These are phyloP conservation scores for Epizoanthus stellaris DNA, from an alignment of 92 coral and sea anemone species.

Conservation along the genomic window DNA sequence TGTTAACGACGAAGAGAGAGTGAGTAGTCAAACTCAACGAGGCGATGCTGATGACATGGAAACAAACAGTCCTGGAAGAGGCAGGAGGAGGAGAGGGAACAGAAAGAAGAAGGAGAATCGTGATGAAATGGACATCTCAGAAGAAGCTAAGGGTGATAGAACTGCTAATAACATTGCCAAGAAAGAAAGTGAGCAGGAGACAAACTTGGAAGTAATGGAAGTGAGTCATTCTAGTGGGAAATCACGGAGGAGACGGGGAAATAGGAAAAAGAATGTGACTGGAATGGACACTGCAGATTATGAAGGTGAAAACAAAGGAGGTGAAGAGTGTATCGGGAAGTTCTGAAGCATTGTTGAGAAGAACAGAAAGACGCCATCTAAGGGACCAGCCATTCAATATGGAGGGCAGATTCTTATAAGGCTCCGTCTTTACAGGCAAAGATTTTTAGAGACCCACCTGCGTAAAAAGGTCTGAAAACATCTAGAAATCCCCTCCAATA, in stretches of 20 bases:
- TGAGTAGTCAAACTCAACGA: constrained; percentile 26
- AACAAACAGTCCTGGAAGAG: constrained; percentile 43
- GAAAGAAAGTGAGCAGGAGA: background rate
- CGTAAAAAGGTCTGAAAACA: too few species aligned
- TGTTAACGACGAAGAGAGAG: constrained; percentile 58
- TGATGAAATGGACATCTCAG: constrained; percentile 37
- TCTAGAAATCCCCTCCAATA: too few species aligned
- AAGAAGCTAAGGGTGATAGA: background rate
- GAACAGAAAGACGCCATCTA: too few species aligned
- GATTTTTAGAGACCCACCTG: too few species aligned
- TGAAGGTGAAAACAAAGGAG: background rate
- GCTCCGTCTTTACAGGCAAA: too few species aligned
- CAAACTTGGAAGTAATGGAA: constrained; percentile 28
- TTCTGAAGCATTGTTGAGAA: too few species aligned
- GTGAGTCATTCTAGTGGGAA: constrained; percentile 2
- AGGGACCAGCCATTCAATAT: too few species aligned
- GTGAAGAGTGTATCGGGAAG: background rate
- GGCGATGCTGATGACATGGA: constrained; percentile 51
- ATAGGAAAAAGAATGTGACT: constrained; percentile 15
- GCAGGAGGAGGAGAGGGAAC: constrained; percentile 48
- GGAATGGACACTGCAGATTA: constrained; percentile 13
- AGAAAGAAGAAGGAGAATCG: constrained; percentile 13
- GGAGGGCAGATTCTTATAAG: too few species aligned
- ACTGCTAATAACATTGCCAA: background rate
- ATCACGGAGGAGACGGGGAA: constrained; percentile 10